Percentiles rank a stretch among this genome's conserved stretches.
These are phyloP conservation scores for Aplocera efformata DNA, from an alignment of 2,888 invertebrate genomes.

Conservation along the genomic window DNA sequence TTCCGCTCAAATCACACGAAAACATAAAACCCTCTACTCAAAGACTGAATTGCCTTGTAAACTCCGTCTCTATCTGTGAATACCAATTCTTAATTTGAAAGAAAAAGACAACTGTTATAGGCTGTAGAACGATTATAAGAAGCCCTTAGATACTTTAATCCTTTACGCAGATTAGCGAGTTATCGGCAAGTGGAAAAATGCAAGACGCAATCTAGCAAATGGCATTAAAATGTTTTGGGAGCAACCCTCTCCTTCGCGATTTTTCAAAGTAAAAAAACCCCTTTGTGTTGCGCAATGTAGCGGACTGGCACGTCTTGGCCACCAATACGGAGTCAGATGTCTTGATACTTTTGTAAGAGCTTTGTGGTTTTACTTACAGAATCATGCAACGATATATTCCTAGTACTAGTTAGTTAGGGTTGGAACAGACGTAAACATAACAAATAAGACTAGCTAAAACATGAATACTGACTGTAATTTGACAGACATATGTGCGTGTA, in stretches of 20 bases:
- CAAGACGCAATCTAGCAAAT: constrained; percentile 80
- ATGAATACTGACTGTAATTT: too few species aligned
- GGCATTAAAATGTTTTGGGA: constrained; percentile 79
- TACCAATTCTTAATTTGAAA: too few species aligned
- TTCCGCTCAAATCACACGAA: constrained; percentile 67
- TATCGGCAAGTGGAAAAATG: constrained; percentile 69
- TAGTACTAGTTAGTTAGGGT: too few species aligned
- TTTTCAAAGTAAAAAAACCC: constrained; percentile 79
- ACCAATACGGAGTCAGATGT: constrained; percentile 44
- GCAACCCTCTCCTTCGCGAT: constrained; percentile 76
- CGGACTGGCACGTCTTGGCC: constrained; percentile 76
- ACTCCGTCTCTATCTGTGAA: too few species aligned
- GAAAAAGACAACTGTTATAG: too few species aligned
- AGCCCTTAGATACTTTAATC: constrained; percentile 63
- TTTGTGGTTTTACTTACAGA: not conserved
- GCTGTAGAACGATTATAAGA: too few species aligned
- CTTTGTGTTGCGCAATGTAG: constrained; percentile 71
- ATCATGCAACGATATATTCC: too few species aligned
- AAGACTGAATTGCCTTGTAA: too few species aligned
- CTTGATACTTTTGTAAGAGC: constrained; percentile 54
- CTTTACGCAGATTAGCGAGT: constrained; percentile 74
- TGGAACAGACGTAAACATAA: too few species aligned
- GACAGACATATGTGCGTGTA: too few species aligned
- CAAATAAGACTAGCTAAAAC: too few species aligned
- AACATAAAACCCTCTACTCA: constrained; percentile 40